Conservation (phyloP, 2,113 vertebrate species). For the Cisticola juncidis region DNA sequence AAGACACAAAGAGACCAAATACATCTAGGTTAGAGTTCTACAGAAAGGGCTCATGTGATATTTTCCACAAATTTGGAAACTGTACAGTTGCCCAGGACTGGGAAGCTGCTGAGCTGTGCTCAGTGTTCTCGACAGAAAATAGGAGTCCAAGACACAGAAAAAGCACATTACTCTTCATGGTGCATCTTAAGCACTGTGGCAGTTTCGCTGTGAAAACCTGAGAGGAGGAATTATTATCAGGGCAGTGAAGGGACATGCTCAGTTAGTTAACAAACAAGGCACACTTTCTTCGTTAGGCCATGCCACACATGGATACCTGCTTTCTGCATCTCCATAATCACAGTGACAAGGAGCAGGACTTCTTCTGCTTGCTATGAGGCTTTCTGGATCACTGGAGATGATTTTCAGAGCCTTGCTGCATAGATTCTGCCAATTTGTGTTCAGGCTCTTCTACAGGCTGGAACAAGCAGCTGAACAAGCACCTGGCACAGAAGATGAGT, state of each 20-base stretch:
- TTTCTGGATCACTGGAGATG: conserved; percentile 34
- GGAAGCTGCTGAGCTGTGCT: neutral
- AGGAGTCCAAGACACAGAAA: neutral
- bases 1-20: neutral
- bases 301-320: neutral
- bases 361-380: neutral
- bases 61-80: neutral
- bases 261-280: conserved; percentile 17
- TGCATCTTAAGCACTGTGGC: neutral
- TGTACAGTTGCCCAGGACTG: neutral
- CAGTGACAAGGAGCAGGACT: conserved; percentile 12
- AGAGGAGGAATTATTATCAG: neutral
- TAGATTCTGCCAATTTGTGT: neutral
- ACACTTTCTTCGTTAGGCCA: neutral
- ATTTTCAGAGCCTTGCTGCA: neutral
- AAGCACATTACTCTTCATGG: neutral
- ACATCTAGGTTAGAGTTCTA: neutral
- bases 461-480: neutral
- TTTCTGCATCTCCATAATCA: conserved; percentile 11
- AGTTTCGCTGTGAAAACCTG: neutral
- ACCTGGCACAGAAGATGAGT: neutral
- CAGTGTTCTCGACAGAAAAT: neutral
- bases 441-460: neutral
- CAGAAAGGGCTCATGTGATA: neutral
- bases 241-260: neutral